Conservation (phyloP, 2,113 vertebrate genomes). For the Myrmecophaga tridactyla region DNA sequence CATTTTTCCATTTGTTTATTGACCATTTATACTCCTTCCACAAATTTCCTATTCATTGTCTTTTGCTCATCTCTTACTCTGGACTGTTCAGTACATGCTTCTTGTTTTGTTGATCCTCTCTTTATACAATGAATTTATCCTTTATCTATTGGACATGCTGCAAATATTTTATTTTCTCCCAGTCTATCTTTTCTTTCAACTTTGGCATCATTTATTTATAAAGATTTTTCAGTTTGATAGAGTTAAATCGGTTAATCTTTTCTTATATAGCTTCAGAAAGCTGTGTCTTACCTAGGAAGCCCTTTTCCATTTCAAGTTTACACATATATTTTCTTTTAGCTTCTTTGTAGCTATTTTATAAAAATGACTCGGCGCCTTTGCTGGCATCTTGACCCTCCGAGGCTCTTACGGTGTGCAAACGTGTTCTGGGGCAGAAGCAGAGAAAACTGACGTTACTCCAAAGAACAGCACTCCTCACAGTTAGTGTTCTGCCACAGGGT, state of each 20-base stretch:
- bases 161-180: not conserved
- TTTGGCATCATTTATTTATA: not conserved
- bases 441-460: not conserved
- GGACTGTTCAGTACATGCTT: not conserved
- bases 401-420: not conserved
- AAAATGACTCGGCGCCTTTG: not conserved
- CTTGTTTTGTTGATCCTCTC: not conserved
- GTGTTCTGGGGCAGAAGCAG: not conserved
- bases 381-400: too few species aligned
- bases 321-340: not conserved
- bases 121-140: not conserved
- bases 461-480: not conserved
- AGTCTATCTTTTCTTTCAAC: not conserved
- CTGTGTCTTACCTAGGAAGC: not conserved
- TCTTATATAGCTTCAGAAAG: not conserved
- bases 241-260: not conserved
- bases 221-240: not conserved
- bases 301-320: not conserved
- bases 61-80: not conserved
- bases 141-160: not conserved
- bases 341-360: not conserved
- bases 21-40: not conserved
- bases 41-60: not conserved
- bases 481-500: not conserved
- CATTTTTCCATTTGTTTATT: not conserved